Evolutionary conservation across 2,888 invertebrate genomes (phyloP).

Genomic region (Adelphocoris suturalis): DNA sequence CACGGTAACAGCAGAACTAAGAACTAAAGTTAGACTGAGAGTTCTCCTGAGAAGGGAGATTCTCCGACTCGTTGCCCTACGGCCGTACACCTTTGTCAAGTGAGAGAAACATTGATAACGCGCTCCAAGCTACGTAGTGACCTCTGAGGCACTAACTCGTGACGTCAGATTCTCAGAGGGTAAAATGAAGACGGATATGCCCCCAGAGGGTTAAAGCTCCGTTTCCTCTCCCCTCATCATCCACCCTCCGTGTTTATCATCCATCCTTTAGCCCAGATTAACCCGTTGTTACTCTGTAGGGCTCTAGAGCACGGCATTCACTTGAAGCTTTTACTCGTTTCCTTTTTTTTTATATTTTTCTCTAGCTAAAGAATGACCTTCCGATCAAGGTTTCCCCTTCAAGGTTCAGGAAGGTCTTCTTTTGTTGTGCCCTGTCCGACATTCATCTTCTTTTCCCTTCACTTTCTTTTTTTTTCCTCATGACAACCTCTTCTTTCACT

Average conservation of each 20-base stretch:
- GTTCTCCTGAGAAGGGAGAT: background rate
- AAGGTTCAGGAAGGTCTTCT: slow-evolving; percentile 38
- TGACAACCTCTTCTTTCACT: slow-evolving; percentile 50
- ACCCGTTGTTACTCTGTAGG: slow-evolving; percentile 24
- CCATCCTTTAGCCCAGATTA: slow-evolving; percentile 35
- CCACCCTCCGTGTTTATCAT: slow-evolving; percentile 15
- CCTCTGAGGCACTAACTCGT: slow-evolving; percentile 35
- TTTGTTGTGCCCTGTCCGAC: slow-evolving; percentile 49
- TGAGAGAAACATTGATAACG: slow-evolving; percentile 52
- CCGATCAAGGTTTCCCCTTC: slow-evolving; percentile 38
- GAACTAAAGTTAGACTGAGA: background rate
- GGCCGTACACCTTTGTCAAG: slow-evolving; percentile 24
- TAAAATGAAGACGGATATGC: slow-evolving; percentile 56
- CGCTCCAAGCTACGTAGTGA: slow-evolving; percentile 9
- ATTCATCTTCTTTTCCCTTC: slow-evolving; percentile 51
- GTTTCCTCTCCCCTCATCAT: background rate
- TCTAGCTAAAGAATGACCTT: slow-evolving; percentile 43
- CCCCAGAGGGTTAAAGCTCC: slow-evolving; percentile 40
- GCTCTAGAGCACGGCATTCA: background rate
- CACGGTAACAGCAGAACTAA: background rate
- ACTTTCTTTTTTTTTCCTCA: background rate
- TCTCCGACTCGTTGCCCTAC: background rate
- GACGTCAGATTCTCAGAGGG: slow-evolving; percentile 45
- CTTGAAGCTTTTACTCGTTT: background rate
- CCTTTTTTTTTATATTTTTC: background rate